Conservation (phyloP, 2,797 vertebrate species). For the Merluccius polli region DNA sequence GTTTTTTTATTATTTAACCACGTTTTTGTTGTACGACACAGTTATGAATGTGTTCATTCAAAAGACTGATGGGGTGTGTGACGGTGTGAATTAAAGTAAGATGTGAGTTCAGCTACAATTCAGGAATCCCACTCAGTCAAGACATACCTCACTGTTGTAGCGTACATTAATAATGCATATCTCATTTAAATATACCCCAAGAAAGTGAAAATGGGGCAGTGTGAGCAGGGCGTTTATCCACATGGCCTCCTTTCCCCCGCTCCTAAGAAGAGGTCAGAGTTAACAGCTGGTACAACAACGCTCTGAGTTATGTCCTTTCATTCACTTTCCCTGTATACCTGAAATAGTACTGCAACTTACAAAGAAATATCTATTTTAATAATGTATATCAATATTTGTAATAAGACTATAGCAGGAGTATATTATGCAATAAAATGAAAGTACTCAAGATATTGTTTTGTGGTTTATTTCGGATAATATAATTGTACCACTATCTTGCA, state of each 20-base stretch:
- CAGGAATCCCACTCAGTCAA: not conserved
- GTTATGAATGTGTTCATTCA: not conserved
- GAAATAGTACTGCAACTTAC: conserved; percentile 50
- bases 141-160: not conserved
- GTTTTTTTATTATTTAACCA: not conserved
- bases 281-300: not conserved
- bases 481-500: not conserved
- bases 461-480: conserved; percentile 18
- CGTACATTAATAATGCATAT: not conserved
- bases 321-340: conserved; percentile 31
- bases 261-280: not conserved
- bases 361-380: conserved; percentile 74
- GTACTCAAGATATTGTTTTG: conserved; percentile 16
- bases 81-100: not conserved
- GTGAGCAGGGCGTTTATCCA: not conserved
- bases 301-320: conserved; percentile 14
- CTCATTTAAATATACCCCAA: not conserved
- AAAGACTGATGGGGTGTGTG: not conserved
- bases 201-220: not conserved
- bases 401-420: conserved; percentile 47
- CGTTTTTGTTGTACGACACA: not conserved
- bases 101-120: not conserved
- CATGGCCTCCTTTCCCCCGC: not conserved
- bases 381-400: conserved; percentile 65
- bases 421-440: conserved; percentile 63